Conservation (phyloP, 2,797 vertebrate species). For the Typhlichthys subterraneus region DNA sequence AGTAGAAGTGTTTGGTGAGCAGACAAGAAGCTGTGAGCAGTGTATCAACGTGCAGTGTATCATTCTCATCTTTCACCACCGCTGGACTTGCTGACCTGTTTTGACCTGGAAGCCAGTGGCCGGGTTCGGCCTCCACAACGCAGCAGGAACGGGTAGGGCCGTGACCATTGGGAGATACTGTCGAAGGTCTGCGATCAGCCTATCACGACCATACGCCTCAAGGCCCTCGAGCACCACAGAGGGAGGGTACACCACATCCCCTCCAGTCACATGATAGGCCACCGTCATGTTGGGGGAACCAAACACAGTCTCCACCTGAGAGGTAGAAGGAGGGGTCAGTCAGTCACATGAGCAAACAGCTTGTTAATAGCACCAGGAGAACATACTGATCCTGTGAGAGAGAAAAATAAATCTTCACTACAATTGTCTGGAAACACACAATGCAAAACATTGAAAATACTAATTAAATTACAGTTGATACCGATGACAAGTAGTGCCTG, state of each 20-base stretch:
- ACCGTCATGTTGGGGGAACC: conserved; percentile 88
- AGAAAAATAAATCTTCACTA: too few species aligned
- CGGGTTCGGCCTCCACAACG: conserved; percentile 85
- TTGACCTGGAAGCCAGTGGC: conserved; percentile 87
- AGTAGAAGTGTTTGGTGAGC: too few species aligned
- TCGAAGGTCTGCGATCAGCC: conserved; percentile 87
- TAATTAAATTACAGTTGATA: too few species aligned
- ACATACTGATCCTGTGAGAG: too few species aligned
- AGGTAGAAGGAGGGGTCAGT: conserved; percentile 11
- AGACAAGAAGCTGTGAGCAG: too few species aligned
- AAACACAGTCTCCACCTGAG: conserved; percentile 80
- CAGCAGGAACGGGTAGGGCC: conserved; percentile 84
- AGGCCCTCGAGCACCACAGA: conserved; percentile 85
- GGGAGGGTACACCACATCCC: conserved; percentile 85
- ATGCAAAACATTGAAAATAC: too few species aligned
- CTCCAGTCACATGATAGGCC: conserved; percentile 88
- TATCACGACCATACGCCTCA: conserved; percentile 83
- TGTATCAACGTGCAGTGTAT: too few species aligned
- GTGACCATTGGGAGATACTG: conserved; percentile 88
- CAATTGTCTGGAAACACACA: too few species aligned
- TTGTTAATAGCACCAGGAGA: conserved; percentile 7
- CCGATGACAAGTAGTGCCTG: too few species aligned
- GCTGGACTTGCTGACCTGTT: conserved; percentile 83
- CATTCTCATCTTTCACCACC: conserved; percentile 23
- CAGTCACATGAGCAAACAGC: conserved; percentile 18